A percentile compares a stretch with the other conserved stretches of the same genome.
These are phyloP conservation scores for Silurus glanis DNA, from an alignment of 2,113 vertebrate species.

Conservation along the genomic window DNA sequence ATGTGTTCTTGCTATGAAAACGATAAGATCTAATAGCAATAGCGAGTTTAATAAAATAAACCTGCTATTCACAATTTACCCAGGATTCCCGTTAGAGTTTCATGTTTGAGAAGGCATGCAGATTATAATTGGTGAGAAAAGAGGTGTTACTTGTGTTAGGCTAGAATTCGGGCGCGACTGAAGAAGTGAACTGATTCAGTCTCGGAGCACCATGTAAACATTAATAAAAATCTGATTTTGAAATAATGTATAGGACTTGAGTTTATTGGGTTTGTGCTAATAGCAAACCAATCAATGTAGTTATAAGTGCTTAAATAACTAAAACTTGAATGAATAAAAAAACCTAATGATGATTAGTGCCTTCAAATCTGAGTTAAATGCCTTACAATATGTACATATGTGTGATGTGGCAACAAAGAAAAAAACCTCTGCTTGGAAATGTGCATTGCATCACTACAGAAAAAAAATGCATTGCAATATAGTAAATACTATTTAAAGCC, in stretches of 20 bases:
- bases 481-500: background rate
- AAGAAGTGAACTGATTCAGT: background rate
- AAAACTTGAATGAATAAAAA: background rate
- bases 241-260: background rate
- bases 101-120: background rate
- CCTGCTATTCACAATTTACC: background rate
- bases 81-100: background rate
- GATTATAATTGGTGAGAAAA: background rate
- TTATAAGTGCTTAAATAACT: background rate
- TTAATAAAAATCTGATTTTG: slow-evolving; percentile 1
- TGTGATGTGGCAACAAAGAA: background rate
- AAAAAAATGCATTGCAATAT: background rate
- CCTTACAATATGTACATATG: background rate
- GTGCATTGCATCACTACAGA: background rate
- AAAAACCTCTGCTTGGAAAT: background rate
- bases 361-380: background rate
- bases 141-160: background rate
- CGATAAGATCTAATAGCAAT: background rate
- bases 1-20: background rate
- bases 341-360: background rate
- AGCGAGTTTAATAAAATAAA: background rate
- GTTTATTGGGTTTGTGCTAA: slow-evolving; percentile 10
- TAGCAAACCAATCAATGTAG: slow-evolving; percentile 5
- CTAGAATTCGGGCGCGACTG: background rate
- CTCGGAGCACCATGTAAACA: background rate